Evolutionary conservation across 2,797 vertebrate species (phyloP), one percentile per base, ranked within the genome.

Genomic region (Crocodylus rhombifer): DNA sequence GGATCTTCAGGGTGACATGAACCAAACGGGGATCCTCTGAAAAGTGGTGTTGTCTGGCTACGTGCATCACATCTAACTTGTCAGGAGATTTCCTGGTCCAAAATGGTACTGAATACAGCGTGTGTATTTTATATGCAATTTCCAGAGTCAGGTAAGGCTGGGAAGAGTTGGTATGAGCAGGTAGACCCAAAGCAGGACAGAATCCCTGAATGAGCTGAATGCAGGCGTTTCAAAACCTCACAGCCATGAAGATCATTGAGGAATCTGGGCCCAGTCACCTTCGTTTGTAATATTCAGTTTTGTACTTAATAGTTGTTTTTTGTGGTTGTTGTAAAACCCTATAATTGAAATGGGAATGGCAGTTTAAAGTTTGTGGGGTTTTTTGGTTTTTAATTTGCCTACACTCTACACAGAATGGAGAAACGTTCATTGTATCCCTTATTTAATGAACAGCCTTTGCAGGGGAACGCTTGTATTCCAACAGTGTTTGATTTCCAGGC

Each of bases 111-210:
- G 63, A 36, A 69, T 42, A 13, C 25, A 21, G 5, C 1, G 2
- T 36, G 30, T 75, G 25, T 23, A 1, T 33, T 62, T 64, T 10
- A 1, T 2, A 3, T 1, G 20, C 18, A 75, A 65, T 61, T 84
- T 51, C 87, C 12, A 4, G 21, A 73, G 42, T 14, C 14, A 28
- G 0, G 11, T 14, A 18, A 8, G 36, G 26, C 16, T 28, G 1
- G 2, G 58, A 14, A 61, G 76, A 51, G 28, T 65, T 71, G 18
- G 36, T 13, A 0, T 5, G 42, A 51, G 16, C 42, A 10, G 42
- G 61, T 14, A 23, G 62, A 62, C 0, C 1, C 4, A 4, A 14
- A 3, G 36, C 23, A 5, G 14, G 3, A 1, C 36, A 73, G 36
- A 73, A 16, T 3, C 26, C 36, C 23, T 36, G 33, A 10, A 7